These are phyloP conservation scores for Carassius auratus DNA, from an alignment of 2,113 vertebrate species.

Conservation along the genomic window DNA sequence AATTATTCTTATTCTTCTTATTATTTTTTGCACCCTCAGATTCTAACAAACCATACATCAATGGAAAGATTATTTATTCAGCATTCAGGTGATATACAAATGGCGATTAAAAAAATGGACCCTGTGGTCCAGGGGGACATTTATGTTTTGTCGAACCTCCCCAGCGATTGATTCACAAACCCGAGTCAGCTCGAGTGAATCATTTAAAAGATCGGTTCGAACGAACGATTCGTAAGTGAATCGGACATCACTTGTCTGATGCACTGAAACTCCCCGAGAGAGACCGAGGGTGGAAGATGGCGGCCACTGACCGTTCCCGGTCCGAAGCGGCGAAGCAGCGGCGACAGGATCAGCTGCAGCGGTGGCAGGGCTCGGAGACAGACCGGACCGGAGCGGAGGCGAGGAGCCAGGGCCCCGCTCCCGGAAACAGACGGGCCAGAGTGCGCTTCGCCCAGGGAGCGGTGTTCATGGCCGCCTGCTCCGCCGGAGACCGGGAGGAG, in stretches of 20 bases:
- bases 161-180: background rate
- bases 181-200: slow-evolving; percentile 1
- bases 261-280: slow-evolving; percentile 78
- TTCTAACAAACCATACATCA: too few relatives aligned
- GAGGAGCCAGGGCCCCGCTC: slow-evolving; percentile 54
- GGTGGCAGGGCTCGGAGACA: slow-evolving; percentile 80
- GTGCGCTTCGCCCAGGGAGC: slow-evolving; percentile 83
- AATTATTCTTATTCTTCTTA: too few relatives aligned
- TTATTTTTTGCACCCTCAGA: too few relatives aligned
- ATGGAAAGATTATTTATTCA: too few relatives aligned
- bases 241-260: slow-evolving; percentile 51
- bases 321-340: slow-evolving; percentile 83
- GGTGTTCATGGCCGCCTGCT: slow-evolving; percentile 85
- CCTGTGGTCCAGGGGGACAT: too few relatives aligned
- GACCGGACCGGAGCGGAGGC: slow-evolving; percentile 69
- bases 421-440: slow-evolving; percentile 67
- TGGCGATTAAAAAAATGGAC: too few relatives aligned
- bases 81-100: too few relatives aligned
- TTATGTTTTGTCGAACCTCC: background rate
- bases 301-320: slow-evolving; percentile 84
- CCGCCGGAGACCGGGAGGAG: slow-evolving; percentile 83
- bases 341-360: slow-evolving; percentile 80
- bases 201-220: background rate
- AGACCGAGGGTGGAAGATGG: slow-evolving; percentile 83
- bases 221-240: background rate